These are phyloP conservation scores for Drosophila orena DNA, from an alignment of 1,140 invertebrate genomes.

Conservation along the genomic window DNA sequence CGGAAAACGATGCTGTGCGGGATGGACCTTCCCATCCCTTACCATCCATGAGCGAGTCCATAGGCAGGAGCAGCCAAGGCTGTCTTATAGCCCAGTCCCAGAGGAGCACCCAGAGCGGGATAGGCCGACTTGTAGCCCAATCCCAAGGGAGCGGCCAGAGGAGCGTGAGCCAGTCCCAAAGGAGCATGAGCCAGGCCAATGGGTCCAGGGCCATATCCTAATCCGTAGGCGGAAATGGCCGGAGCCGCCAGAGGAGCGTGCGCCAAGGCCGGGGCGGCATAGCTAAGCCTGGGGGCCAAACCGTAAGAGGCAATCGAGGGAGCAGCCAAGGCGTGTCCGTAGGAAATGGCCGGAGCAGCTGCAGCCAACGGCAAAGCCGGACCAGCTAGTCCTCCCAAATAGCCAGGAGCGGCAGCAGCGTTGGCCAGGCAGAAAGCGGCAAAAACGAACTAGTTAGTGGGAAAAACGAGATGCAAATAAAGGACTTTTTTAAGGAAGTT, in stretches of 20 bases:
- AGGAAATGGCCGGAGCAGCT: constrained; percentile 52
- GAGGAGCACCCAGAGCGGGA: constrained; percentile 24
- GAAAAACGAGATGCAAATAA: neutral
- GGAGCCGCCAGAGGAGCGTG: constrained; percentile 35
- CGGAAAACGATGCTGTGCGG: constrained; percentile 15
- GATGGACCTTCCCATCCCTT: constrained; percentile 6
- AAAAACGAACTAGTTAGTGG: constrained; percentile 53
- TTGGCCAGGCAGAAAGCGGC: constrained; percentile 68
- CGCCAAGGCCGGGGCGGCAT: constrained; percentile 55
- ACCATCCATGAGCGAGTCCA: constrained; percentile 73
- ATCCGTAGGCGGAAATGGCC: constrained; percentile 9
- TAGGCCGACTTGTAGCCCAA: constrained; percentile 29
- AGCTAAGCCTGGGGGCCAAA: constrained; percentile 43
- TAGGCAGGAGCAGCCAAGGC: constrained; percentile 23
- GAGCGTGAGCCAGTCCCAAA: constrained; percentile 58
- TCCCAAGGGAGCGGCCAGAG: constrained; percentile 38
- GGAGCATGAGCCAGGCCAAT: constrained; percentile 41
- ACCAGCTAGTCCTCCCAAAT: constrained; percentile 54
- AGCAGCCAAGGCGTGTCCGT: constrained; percentile 40
- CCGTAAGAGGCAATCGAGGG: constrained; percentile 57
- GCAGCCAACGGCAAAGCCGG: constrained; percentile 36
- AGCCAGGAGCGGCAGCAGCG: constrained; percentile 74
- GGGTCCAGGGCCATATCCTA: constrained; percentile 17
- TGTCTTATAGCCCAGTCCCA: constrained; percentile 35
- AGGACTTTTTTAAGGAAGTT: neutral